Conservation (phyloP, 2,113 vertebrate species). For the Pachycephala philippinensis region DNA sequence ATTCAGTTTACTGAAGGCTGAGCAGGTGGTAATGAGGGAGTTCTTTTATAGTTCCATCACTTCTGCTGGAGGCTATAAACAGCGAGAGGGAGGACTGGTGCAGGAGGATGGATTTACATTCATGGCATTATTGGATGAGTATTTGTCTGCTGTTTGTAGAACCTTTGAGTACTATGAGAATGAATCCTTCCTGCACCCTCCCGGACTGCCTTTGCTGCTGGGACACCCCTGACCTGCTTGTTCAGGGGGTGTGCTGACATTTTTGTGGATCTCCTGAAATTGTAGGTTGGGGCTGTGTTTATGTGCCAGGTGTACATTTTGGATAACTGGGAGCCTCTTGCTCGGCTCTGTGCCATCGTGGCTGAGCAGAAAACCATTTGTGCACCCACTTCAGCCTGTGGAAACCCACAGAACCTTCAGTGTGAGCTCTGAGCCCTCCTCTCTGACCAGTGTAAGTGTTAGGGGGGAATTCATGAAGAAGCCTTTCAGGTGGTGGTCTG, state of each 20-base stretch:
- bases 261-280: neutral
- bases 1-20: neutral
- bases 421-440: neutral
- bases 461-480: neutral
- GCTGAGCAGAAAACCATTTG: neutral
- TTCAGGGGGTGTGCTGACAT: rapidly evolving
- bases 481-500: neutral
- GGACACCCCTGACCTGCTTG: neutral
- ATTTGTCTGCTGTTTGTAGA: neutral
- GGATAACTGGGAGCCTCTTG: neutral
- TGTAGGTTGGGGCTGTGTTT: neutral
- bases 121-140: neutral
- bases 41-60: neutral
- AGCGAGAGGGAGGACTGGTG: neutral
- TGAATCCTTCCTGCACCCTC: neutral
- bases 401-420: neutral
- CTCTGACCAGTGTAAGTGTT: no score
- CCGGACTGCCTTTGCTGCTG: neutral
- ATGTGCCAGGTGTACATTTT: neutral
- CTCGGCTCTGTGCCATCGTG: rapidly evolving
- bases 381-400: neutral
- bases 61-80: constrained; percentile 23
- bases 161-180: neutral
- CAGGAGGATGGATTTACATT: neutral
- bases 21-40: constrained; percentile 20